Conservation (phyloP, 92 coral and sea anemone genomes). For the Epizoanthus stellaris region DNA sequence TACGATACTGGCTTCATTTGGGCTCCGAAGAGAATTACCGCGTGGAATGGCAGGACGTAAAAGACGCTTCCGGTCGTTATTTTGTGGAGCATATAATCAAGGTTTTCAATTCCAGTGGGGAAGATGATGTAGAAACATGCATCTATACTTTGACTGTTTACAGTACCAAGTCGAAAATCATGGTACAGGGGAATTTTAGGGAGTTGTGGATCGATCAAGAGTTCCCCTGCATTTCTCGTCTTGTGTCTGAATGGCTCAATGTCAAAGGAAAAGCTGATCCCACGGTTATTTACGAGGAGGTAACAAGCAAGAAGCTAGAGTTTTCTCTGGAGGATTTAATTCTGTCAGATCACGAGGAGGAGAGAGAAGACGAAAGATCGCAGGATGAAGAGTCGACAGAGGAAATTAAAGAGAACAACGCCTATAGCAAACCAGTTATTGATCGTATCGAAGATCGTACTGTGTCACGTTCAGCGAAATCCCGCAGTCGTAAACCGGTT, state of each 20-base stretch:
- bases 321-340: too few species aligned
- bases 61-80: background rate
- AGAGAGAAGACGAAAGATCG: too few species aligned
- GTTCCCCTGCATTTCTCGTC: background rate
- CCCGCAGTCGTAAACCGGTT: too few species aligned
- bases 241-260: background rate
- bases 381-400: too few species aligned
- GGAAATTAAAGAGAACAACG: too few species aligned
- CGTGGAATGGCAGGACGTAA: background rate
- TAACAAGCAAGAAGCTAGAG: too few species aligned
- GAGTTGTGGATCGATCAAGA: constrained; percentile 2
- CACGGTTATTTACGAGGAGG: too few species aligned
- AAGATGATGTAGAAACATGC: background rate
- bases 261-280: too few species aligned
- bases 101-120: background rate
- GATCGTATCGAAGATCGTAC: too few species aligned
- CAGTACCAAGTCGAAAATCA: background rate
- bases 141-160: background rate
- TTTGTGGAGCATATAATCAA: background rate
- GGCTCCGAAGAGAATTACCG: background rate
- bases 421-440: too few species aligned
- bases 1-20: background rate
- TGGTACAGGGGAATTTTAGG: constrained; percentile 7
- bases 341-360: too few species aligned
- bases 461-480: too few species aligned